These are phyloP conservation scores for Omphaloscelis lunosa DNA, from an alignment of 2,888 invertebrate species.

Conservation along the genomic window DNA sequence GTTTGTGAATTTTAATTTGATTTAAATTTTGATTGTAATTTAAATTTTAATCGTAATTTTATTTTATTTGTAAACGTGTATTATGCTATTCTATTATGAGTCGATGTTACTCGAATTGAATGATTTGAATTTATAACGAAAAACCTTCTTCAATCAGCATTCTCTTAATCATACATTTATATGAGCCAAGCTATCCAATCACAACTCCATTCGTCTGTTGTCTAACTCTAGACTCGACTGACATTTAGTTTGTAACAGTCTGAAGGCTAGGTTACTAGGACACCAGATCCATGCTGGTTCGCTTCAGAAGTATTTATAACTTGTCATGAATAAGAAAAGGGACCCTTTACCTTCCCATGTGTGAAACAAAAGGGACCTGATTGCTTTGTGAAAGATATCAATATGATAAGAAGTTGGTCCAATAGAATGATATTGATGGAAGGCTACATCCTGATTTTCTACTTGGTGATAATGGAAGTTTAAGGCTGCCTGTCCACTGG, in stretches of 20 bases:
- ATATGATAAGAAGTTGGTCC: conserved; percentile 6
- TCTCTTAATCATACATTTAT: conserved; percentile 4
- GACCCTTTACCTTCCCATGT: not conserved
- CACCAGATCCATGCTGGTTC: conserved; percentile 23
- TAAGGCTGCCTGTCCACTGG: no score
- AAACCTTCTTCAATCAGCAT: not conserved
- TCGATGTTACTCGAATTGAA: no score
- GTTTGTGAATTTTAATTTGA: no score
- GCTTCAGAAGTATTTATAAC: conserved; percentile 40
- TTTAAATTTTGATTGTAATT: no score
- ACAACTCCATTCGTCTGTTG: conserved; percentile 1
- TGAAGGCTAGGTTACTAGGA: conserved; percentile 58
- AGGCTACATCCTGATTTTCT: no score
- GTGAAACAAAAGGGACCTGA: not conserved
- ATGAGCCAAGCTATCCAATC: not conserved
- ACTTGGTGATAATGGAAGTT: no score
- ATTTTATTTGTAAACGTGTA: no score
- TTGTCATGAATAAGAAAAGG: conserved; percentile 44
- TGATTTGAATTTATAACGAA: not conserved
- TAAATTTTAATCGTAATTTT: no score
- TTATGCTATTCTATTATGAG: no score
- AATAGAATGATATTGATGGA: conserved; percentile 3
- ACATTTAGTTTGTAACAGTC: conserved; percentile 52
- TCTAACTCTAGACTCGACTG: conserved; percentile 24
- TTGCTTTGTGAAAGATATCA: conserved; percentile 6